These are phyloP conservation scores for Hirtodrosophila alboralis DNA, from an alignment of 2,888 invertebrate species.

Conservation along the genomic window DNA sequence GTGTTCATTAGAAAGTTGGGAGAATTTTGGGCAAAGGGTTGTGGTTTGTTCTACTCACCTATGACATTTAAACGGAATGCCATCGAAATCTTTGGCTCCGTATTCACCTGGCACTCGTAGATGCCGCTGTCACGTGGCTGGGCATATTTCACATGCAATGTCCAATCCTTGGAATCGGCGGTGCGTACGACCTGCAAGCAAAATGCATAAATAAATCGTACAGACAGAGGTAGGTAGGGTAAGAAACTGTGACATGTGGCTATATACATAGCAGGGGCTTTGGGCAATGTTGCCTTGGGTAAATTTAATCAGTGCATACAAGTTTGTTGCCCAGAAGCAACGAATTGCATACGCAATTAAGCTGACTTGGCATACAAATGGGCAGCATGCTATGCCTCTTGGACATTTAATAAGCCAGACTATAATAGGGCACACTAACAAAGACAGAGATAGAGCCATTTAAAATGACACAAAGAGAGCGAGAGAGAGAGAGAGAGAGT, in stretches of 20 bases:
- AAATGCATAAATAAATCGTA: conserved; percentile 63
- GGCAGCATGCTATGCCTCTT: conserved; percentile 19
- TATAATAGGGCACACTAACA: neutral
- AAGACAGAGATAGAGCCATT: neutral
- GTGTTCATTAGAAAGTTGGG: conserved; percentile 16
- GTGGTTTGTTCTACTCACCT: conserved; percentile 85
- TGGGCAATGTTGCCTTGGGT: conserved; percentile 45
- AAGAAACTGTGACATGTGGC: too few species aligned
- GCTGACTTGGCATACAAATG: conserved; percentile 68
- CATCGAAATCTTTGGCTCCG: conserved; percentile 94
- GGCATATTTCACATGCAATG: conserved; percentile 93
- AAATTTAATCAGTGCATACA: conserved; percentile 77
- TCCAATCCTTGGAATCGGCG: conserved; percentile 95
- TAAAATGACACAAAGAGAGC: too few species aligned
- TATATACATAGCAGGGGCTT: conserved; percentile 4
- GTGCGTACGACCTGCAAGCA: conserved; percentile 81
- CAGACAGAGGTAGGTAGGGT: conserved; percentile 1
- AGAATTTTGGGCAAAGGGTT: neutral
- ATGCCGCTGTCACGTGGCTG: conserved; percentile 92
- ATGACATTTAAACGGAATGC: conserved; percentile 93
- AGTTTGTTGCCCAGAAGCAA: conserved; percentile 31
- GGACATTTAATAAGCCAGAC: conserved; percentile 65
- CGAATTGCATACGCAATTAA: conserved; percentile 75
- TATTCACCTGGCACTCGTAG: conserved; percentile 87
- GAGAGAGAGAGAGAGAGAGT: neutral